These are phyloP conservation scores for Chymomyza amoena DNA, from an alignment of 2,888 invertebrate genomes.

Conservation along the genomic window DNA sequence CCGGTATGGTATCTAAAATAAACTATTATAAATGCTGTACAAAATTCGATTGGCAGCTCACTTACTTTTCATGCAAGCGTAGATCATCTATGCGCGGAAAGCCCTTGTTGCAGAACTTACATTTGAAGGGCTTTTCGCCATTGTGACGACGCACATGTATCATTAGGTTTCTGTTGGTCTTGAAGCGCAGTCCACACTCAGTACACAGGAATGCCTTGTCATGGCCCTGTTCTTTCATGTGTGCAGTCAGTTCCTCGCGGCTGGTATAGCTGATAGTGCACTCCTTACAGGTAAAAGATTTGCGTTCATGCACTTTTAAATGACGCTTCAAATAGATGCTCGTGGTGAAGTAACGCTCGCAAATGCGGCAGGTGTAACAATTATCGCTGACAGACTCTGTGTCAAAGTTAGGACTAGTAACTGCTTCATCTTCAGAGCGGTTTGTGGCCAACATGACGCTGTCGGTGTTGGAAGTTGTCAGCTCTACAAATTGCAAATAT, in stretches of 20 bases:
- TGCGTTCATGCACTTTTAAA: constrained; percentile 67
- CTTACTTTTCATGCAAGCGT: constrained; percentile 80
- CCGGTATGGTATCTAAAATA: constrained; percentile 76
- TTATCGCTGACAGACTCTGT: constrained; percentile 2
- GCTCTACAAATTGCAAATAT: neutral
- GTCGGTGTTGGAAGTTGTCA: neutral
- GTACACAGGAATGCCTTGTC: constrained; percentile 81
- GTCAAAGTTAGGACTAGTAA: neutral
- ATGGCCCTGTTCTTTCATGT: constrained; percentile 79
- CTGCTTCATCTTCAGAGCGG: neutral
- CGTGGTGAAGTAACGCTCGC: constrained; percentile 77
- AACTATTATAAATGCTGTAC: neutral
- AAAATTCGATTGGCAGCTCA: neutral
- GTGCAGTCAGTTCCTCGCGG: constrained; percentile 79
- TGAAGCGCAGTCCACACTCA: constrained; percentile 80
- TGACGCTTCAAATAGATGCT: constrained; percentile 80
- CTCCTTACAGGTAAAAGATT: constrained; percentile 67
- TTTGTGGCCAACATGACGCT: neutral
- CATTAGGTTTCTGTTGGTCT: constrained; percentile 80
- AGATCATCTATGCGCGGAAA: constrained; percentile 80
- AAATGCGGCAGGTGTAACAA: constrained; percentile 53
- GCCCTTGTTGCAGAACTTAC: constrained; percentile 80
- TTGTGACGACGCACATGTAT: constrained; percentile 80
- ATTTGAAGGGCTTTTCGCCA: constrained; percentile 81
- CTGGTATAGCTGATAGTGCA: constrained; percentile 73